phyloP scores from a whole-genome alignment of 2,113 vertebrate genomes.

The Lepus europaeus region DNA sequence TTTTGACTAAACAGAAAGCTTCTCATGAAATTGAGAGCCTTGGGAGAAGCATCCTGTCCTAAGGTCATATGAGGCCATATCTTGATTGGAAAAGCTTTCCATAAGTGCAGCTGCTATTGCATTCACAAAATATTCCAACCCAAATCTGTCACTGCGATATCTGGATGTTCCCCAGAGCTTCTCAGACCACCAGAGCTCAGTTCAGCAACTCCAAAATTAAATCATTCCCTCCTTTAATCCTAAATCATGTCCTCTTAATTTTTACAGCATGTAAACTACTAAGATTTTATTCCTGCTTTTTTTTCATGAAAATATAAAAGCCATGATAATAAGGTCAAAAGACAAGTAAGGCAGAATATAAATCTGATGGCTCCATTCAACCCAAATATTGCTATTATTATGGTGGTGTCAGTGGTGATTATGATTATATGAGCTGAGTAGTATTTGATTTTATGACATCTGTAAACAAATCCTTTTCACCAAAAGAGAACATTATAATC shows the following conservation, averaged over 20 bases:
- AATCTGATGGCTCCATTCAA: not conserved
- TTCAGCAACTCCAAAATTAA: conserved; percentile 58
- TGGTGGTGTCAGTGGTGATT: not conserved
- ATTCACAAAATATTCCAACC: not conserved
- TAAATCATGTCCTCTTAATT: conserved; percentile 62
- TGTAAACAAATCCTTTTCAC: conserved; percentile 45
- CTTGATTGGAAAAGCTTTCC: conserved; percentile 4
- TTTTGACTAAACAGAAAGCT: conserved; percentile 27
- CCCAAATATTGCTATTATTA: not conserved
- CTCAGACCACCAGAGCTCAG: conserved; percentile 57
- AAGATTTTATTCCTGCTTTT: conserved; percentile 7
- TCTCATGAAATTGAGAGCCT: not conserved
- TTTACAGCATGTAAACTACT: conserved; percentile 52
- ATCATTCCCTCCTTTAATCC: conserved; percentile 54
- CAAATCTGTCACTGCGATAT: not conserved
- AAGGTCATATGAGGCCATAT: conserved; percentile 17
- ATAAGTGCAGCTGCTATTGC: conserved; percentile 17
- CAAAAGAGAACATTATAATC: conserved; percentile 25
- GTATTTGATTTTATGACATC: conserved; percentile 22
- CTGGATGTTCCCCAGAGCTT: not conserved
- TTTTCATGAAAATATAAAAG: not conserved
- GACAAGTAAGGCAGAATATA: not conserved
- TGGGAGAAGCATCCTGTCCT: not conserved
- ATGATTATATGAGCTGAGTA: not conserved
- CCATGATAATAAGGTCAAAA: not conserved